phyloP scores from a whole-genome alignment of 2,888 invertebrate genomes.

The Agonopterix heracliana region DNA sequence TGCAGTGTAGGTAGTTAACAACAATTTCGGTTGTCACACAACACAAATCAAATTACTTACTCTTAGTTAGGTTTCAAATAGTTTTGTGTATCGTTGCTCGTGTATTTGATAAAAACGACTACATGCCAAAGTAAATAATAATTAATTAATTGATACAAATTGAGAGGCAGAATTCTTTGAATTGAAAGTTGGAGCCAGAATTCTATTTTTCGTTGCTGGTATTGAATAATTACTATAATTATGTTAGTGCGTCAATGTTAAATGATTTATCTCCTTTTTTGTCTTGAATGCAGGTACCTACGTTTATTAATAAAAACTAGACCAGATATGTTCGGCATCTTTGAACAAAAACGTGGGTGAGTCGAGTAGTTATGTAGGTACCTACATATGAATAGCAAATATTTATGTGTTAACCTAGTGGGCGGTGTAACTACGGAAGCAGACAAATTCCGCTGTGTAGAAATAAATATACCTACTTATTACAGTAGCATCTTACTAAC shows the following conservation, averaged over 20 bases:
- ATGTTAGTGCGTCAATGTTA: constrained; percentile 8
- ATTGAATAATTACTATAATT: constrained; percentile 4
- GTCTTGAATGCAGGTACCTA: neutral
- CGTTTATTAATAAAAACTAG: constrained; percentile 28
- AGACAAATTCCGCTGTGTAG: constrained; percentile 30
- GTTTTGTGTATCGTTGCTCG: too few relatives aligned
- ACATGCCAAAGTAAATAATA: too few relatives aligned
- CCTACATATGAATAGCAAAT: constrained; percentile 8
- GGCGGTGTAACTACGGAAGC: constrained; percentile 27
- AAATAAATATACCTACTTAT: constrained; percentile 11
- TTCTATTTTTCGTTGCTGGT: neutral
- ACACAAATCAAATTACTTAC: too few relatives aligned
- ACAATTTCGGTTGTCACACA: too few relatives aligned
- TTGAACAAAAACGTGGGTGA: constrained; percentile 35
- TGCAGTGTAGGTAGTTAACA: too few relatives aligned
- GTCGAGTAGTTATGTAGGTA: constrained; percentile 7
- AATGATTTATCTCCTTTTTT: constrained; percentile 6
- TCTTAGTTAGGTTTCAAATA: too few relatives aligned
- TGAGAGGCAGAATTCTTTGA: too few relatives aligned
- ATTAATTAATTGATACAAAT: too few relatives aligned
- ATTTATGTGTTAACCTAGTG: constrained; percentile 16
- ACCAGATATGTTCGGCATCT: constrained; percentile 34
- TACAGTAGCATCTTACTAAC: too few relatives aligned
- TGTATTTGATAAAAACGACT: too few relatives aligned
- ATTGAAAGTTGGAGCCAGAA: too few relatives aligned